phyloP scores from a whole-genome alignment of 2,113 vertebrate species.

The Alligator sinensis region DNA sequence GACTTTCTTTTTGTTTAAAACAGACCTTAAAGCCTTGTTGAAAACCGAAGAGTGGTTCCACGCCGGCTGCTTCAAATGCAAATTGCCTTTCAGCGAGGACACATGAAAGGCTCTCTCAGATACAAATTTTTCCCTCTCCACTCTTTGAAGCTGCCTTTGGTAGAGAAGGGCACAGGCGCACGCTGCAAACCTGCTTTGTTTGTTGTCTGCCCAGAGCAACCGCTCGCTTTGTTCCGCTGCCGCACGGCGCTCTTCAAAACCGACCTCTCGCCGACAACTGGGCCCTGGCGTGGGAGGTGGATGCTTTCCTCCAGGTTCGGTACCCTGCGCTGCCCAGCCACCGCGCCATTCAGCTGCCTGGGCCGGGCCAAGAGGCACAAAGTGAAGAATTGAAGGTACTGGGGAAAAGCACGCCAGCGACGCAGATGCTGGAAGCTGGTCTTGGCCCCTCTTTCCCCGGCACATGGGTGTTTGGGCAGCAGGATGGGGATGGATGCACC shows the following conservation, averaged over 20 bases:
- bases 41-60: background rate
- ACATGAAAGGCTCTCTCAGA: background rate
- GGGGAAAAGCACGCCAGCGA: background rate
- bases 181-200: fast-evolving
- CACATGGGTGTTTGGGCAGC: background rate
- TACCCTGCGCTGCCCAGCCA: too few species aligned
- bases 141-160: background rate
- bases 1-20: background rate
- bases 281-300: too few species aligned
- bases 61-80: constrained; percentile 56
- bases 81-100: background rate
- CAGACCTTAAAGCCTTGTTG: background rate
- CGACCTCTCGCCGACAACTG: background rate
- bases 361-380: background rate
- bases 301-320: too few species aligned
- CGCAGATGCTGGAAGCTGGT: background rate
- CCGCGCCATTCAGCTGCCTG: background rate
- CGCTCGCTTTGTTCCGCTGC: fast-evolving
- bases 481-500: background rate
- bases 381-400: background rate
- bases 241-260: background rate
- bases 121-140: background rate
- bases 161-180: background rate
- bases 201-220: background rate
- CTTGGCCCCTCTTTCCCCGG: background rate